These are phyloP conservation scores for Coturnix japonica DNA, from an alignment of 2,113 vertebrate species.

Conservation along the genomic window DNA sequence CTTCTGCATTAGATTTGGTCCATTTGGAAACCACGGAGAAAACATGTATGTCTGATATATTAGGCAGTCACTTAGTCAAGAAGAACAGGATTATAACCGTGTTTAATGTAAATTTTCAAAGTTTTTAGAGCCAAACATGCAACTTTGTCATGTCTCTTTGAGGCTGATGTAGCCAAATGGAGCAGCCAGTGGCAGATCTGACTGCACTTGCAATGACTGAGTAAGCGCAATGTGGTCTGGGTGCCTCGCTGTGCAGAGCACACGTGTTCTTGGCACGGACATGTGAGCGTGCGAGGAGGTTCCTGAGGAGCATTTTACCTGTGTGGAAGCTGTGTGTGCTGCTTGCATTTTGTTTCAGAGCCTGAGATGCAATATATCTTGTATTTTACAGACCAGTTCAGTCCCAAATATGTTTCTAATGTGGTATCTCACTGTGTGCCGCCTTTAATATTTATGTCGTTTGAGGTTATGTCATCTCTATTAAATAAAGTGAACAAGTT, in stretches of 20 bases:
- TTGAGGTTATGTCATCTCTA: conserved; percentile 39
- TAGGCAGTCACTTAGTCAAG: conserved; percentile 11
- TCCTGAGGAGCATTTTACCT: background rate
- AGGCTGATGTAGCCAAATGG: background rate
- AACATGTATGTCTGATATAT: background rate
- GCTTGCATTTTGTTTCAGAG: background rate
- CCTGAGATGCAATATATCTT: background rate
- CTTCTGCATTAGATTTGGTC: background rate
- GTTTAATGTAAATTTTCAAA: background rate
- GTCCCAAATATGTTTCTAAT: background rate
- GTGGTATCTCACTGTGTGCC: background rate
- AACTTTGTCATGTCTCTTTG: fast-evolving
- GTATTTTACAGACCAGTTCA: background rate
- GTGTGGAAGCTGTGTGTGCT: background rate
- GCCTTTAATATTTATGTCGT: background rate
- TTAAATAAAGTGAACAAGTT: conserved; percentile 16
- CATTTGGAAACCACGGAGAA: conserved; percentile 22
- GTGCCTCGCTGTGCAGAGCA: background rate
- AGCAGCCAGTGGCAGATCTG: background rate
- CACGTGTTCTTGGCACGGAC: background rate
- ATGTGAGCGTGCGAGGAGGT: background rate
- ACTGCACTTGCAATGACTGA: background rate
- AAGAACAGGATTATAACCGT: background rate
- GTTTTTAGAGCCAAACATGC: background rate
- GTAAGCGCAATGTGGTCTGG: background rate